These are phyloP conservation scores for Drosophila pandora DNA, from an alignment of 1,140 invertebrate species.

Conservation along the genomic window DNA sequence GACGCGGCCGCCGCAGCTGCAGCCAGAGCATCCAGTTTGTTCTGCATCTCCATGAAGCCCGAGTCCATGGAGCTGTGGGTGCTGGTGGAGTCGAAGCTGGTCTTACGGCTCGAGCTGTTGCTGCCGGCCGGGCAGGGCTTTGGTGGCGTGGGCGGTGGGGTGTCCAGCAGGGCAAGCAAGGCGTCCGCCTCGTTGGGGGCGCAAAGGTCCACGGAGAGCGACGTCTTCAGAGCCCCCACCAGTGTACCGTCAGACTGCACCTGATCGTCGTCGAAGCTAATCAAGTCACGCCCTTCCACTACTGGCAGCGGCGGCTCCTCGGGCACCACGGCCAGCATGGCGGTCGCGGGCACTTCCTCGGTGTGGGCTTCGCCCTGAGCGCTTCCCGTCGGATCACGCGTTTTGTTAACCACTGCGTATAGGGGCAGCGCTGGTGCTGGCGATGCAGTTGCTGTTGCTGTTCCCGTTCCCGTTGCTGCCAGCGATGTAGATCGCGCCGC, in stretches of 20 bases:
- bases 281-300: constrained; percentile 61
- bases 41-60: constrained; percentile 83
- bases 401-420: constrained; percentile 70
- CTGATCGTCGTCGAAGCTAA: constrained; percentile 77
- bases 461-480: constrained; percentile 9
- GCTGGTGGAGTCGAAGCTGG: constrained; percentile 83
- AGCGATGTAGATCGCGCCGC: constrained; percentile 68
- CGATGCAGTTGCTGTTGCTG: constrained; percentile 10
- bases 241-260: background rate
- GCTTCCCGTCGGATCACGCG: constrained; percentile 43
- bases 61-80: constrained; percentile 83
- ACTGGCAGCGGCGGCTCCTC: constrained; percentile 38
- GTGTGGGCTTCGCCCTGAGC: constrained; percentile 12
- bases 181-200: constrained; percentile 61
- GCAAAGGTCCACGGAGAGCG: constrained; percentile 59
- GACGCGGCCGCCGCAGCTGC: constrained; percentile 42
- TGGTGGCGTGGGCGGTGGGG: constrained; percentile 53
- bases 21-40: constrained; percentile 72
- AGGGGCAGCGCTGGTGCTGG: constrained; percentile 17
- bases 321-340: constrained; percentile 68
- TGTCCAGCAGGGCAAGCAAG: constrained; percentile 38
- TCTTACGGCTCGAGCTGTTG: constrained; percentile 80
- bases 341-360: constrained; percentile 28
- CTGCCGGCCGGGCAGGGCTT: constrained; percentile 59
- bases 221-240: background rate